phyloP scores from a whole-genome alignment of 1,140 invertebrate species.

The Bombus huntii region DNA sequence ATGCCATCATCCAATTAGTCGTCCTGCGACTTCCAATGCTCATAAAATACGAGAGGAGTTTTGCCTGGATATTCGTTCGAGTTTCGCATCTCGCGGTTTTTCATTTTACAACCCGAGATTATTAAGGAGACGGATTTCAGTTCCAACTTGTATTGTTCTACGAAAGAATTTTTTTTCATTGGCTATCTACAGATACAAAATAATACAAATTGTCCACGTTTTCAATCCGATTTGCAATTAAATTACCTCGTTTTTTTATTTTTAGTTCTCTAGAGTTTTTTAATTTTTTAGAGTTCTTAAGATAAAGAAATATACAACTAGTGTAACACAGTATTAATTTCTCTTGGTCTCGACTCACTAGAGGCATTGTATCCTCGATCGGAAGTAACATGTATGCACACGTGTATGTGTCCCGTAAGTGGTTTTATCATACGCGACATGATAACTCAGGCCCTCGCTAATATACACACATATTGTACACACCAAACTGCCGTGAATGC shows the following conservation, averaged over 20 bases:
- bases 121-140: neutral
- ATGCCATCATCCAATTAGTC: conserved; percentile 5
- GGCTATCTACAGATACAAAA: neutral
- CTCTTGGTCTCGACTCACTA: conserved; percentile 10
- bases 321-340: conserved; percentile 10
- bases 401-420: conserved; percentile 38
- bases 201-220: neutral
- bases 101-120: neutral
- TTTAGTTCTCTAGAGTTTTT: too few relatives aligned
- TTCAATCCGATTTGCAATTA: neutral
- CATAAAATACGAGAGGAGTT: neutral
- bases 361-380: conserved; percentile 32
- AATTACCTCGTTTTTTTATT: neutral
- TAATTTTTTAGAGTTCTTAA: neutral
- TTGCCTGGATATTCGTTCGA: neutral
- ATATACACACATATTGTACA: conserved; percentile 7
- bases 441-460: conserved; percentile 49
- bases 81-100: neutral
- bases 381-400: conserved; percentile 4
- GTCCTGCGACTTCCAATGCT: neutral
- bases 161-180: neutral
- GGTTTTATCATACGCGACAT: conserved; percentile 51
- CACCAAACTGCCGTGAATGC: conserved; percentile 23
- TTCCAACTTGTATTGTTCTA: neutral
- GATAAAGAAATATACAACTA: neutral